Percentiles rank a stretch among this genome's conserved stretches.
Evolutionary conservation across 2,113 vertebrate genomes (phyloP).

Genomic region (Nipponia nippon): DNA sequence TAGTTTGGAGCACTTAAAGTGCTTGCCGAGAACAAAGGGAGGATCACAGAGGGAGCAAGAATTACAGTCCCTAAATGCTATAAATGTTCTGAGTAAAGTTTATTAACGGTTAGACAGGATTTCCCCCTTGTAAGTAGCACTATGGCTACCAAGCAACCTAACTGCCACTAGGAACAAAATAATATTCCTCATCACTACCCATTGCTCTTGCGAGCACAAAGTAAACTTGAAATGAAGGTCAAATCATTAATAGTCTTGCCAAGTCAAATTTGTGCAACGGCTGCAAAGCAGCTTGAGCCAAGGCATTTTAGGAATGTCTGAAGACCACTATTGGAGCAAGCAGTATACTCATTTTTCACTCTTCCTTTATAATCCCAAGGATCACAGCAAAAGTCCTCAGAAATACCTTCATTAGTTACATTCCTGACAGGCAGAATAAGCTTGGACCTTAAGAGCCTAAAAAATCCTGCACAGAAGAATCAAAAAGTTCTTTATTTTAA

Average conservation of each 20-base stretch:
- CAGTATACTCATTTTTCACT: not conserved
- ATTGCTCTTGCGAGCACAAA: not conserved
- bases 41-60: not conserved
- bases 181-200: not conserved
- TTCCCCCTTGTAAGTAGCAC: not conserved
- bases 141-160: not conserved
- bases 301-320: not conserved
- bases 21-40: not conserved
- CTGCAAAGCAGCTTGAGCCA: constrained; percentile 5
- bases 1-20: not conserved
- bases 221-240: constrained; percentile 42
- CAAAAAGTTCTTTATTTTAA: constrained; percentile 42
- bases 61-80: not conserved
- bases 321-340: not conserved
- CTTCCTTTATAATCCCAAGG: not conserved
- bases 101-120: not conserved
- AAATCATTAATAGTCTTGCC: not conserved
- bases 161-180: not conserved
- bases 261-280: not conserved
- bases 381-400: not conserved
- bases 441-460: not conserved
- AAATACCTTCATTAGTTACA: not conserved
- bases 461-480: not conserved
- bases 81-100: not conserved
- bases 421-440: not conserved